These are phyloP conservation scores for Pipistrellus kuhlii DNA, from an alignment of 2,797 vertebrate species.

Conservation along the genomic window DNA sequence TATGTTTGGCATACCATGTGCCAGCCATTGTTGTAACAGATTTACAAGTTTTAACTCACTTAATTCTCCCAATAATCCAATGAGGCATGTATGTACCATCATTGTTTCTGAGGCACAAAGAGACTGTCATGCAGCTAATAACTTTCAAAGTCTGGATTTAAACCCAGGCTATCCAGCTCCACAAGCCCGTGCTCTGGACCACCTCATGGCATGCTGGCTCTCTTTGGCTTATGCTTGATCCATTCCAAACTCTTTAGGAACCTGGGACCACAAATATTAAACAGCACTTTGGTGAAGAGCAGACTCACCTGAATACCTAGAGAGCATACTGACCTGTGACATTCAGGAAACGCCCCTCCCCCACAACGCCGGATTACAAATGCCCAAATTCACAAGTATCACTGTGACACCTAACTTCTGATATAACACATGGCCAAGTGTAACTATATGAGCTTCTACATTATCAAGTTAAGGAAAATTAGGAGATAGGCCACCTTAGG, in stretches of 20 bases:
- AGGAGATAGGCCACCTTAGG: background rate
- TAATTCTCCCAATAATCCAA: background rate
- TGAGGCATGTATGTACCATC: background rate
- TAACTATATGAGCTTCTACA: background rate
- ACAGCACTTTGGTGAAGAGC: background rate
- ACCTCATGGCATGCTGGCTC: background rate
- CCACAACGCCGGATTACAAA: background rate
- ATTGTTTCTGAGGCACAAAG: conserved; percentile 12
- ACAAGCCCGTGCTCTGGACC: background rate
- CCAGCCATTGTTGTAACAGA: background rate
- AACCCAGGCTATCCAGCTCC: background rate
- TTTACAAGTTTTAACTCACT: conserved; percentile 7
- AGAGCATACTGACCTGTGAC: background rate
- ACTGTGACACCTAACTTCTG: background rate
- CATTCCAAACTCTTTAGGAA: background rate
- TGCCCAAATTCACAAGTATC: background rate
- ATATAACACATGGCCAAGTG: background rate
- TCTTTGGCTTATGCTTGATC: background rate
- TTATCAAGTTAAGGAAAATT: conserved; percentile 10
- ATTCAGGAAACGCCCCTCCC: background rate
- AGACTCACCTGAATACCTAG: background rate
- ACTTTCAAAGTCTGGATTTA: background rate
- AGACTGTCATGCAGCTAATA: background rate
- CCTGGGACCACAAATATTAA: background rate
- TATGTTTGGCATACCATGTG: background rate